Percentiles rank a stretch among this genome's conserved stretches.
phyloP scores from a whole-genome alignment of 2,888 invertebrate genomes.

The Dryobotodes eremita region DNA sequence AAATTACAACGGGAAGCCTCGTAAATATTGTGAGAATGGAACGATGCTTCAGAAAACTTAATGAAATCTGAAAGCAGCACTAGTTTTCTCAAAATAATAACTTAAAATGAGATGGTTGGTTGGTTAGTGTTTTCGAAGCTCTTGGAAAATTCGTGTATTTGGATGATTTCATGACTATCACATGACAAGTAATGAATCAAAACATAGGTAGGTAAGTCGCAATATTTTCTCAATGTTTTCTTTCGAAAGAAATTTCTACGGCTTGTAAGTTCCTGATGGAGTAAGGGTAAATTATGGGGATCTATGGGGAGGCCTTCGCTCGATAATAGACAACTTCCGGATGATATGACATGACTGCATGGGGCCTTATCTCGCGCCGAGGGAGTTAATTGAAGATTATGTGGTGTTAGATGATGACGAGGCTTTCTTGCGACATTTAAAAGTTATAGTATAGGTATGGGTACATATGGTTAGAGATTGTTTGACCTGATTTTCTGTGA shows the following conservation, averaged over 20 bases:
- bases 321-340: conserved; percentile 49
- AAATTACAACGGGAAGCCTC: conserved; percentile 14
- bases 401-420: conserved; percentile 29
- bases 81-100: not conserved
- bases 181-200: not conserved
- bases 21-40: conserved; percentile 6
- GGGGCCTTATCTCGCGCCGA: conserved; percentile 51
- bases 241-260: not conserved
- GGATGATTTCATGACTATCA: not conserved
- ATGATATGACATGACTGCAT: conserved; percentile 55
- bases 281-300: conserved; percentile 45
- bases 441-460: not conserved
- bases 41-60: not conserved
- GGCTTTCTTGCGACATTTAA: conserved; percentile 13
- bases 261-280: conserved; percentile 27
- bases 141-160: not conserved
- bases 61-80: not conserved
- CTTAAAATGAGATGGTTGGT: not conserved
- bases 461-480: not conserved
- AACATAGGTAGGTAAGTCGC: not conserved
- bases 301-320: conserved; percentile 40
- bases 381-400: conserved; percentile 57
- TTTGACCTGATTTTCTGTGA: conserved; percentile 25
- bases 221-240: not conserved
- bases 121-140: not conserved